Conservation (phyloP, 2,797 vertebrate species). For the Sarcoramphus papa region DNA sequence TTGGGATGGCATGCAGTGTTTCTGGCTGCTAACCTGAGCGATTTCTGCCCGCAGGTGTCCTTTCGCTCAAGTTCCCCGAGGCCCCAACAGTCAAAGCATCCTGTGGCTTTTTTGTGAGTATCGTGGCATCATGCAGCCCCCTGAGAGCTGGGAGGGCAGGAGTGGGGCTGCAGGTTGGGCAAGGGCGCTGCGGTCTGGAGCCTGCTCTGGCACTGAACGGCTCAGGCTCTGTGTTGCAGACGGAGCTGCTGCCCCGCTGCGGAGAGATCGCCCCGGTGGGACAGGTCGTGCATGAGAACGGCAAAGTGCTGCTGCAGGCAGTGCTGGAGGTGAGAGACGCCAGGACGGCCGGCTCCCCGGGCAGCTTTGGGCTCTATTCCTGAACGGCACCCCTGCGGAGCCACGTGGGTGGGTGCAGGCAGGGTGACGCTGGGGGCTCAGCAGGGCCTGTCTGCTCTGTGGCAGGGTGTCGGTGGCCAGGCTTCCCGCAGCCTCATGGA, state of each 20-base stretch:
- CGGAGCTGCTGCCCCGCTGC: constrained; percentile 91
- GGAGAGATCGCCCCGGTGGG: constrained; percentile 88
- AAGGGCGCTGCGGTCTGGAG: background rate
- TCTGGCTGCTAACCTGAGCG: constrained; percentile 6
- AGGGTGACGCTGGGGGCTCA: background rate
- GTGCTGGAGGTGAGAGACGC: constrained; percentile 85
- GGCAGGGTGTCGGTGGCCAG: constrained; percentile 91
- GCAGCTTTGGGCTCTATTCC: background rate
- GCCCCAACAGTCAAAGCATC: constrained; percentile 96
- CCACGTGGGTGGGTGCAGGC: background rate
- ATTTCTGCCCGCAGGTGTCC: constrained; percentile 79
- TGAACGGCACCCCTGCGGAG: background rate
- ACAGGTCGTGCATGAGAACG: constrained; percentile 89
- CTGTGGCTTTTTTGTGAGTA: constrained; percentile 96
- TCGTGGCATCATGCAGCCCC: accelerated
- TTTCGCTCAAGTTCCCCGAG: constrained; percentile 97
- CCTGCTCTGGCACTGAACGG: background rate
- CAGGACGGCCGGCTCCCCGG: accelerated
- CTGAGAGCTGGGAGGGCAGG: background rate
- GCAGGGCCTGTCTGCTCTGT: background rate
- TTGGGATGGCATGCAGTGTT: background rate
- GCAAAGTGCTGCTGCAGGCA: constrained; percentile 89
- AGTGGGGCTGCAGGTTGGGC: background rate
- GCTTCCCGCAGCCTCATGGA: constrained; percentile 96
- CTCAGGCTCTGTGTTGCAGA: constrained; percentile 74